Conservation (phyloP, 2,888 invertebrate species). For the Pollenia amentaria region DNA sequence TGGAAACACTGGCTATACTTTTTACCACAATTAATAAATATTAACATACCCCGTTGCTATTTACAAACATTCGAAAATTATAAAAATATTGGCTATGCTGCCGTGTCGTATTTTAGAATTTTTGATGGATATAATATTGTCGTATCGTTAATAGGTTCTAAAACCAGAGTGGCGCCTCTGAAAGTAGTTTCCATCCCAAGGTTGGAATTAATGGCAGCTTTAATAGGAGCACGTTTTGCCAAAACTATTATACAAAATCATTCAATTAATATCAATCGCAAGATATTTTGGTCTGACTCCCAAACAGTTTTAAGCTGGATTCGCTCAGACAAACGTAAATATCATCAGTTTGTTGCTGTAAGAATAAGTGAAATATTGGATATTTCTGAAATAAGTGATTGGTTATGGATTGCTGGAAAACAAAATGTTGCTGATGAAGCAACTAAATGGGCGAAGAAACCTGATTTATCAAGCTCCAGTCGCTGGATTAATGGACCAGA, state of each 20-base stretch:
- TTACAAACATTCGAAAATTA: no score
- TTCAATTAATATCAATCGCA: conserved; percentile 7
- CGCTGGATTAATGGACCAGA: conserved; percentile 39
- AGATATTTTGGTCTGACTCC: no score
- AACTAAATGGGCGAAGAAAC: conserved; percentile 10
- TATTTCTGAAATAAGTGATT: conserved; percentile 9
- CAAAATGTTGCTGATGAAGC: conserved; percentile 17
- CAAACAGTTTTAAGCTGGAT: conserved; percentile 5
- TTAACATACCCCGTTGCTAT: no score
- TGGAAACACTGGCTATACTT: no score
- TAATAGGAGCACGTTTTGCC: conserved; percentile 68
- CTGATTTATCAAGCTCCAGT: conserved; percentile 15
- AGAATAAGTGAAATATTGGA: conserved; percentile 48
- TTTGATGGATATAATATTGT: no score
- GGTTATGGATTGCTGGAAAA: conserved; percentile 42
- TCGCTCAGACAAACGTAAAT: no score
- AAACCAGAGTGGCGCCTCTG: conserved; percentile 46
- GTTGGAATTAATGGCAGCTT: conserved; percentile 62
- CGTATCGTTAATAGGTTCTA: no score
- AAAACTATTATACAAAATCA: not conserved
- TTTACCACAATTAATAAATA: no score
- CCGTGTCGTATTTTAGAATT: no score
- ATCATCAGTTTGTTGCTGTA: conserved; percentile 49
- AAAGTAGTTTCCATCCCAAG: conserved; percentile 58
- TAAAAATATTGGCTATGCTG: no score